A percentile compares a stretch with the other conserved stretches of the same genome.
Conservation (phyloP, 1,140 invertebrate species). For the Drosophila asahinai region DNA sequence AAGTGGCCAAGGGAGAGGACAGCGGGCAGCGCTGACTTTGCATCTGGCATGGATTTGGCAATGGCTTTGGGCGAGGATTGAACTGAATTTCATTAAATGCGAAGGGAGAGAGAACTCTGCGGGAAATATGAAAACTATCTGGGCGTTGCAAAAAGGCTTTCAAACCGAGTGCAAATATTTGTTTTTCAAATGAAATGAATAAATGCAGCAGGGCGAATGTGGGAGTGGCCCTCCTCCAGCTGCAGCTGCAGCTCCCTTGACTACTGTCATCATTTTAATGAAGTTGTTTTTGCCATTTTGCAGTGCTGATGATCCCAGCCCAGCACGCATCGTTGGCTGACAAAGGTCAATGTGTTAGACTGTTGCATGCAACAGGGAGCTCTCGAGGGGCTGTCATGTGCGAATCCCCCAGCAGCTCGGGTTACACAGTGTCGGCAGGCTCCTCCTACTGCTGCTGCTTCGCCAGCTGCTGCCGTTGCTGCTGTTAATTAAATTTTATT, state of each 20-base stretch:
- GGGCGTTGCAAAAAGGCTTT: conserved; percentile 22
- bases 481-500: conserved; percentile 79
- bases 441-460: conserved; percentile 18
- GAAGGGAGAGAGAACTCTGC: conserved; percentile 10
- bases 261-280: conserved; percentile 56
- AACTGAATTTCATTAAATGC: conserved; percentile 64
- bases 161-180: conserved; percentile 69
- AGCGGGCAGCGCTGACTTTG: conserved; percentile 24
- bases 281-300: conserved; percentile 60
- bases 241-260: not conserved
- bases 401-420: conserved; percentile 25
- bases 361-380: conserved; percentile 49
- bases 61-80: conserved; percentile 15
- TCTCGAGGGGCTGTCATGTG: conserved; percentile 32
- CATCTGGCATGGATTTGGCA: conserved; percentile 36
- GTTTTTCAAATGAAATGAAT: conserved; percentile 76
- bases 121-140: conserved; percentile 62
- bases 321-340: conserved; percentile 27
- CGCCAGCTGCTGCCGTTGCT: conserved; percentile 22
- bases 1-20: not conserved
- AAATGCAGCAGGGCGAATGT: conserved; percentile 38
- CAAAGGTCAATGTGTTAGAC: conserved; percentile 61
- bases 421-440: conserved; percentile 4
- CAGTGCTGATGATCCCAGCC: conserved; percentile 4
- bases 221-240: not conserved